Base-by-base conservation (phyloP, 2,113 vertebrate species). In the Gavialis gangeticus region DNA sequence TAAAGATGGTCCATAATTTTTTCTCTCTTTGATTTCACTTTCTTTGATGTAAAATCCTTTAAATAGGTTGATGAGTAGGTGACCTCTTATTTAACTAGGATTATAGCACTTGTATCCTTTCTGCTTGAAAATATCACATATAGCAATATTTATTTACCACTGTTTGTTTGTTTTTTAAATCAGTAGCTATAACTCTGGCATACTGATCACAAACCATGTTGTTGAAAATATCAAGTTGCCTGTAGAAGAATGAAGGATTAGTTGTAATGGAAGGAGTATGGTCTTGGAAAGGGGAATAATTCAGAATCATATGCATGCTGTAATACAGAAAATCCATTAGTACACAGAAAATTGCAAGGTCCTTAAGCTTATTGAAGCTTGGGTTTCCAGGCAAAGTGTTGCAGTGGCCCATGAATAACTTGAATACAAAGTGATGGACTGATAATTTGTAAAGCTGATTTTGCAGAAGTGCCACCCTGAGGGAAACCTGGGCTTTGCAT, bases 21-120 rank as follows among this genome's bases (percentile, higher is more conserved):
- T 94, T 96, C 91, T 81, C 63, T 71, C 60, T 95, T 81, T 88
- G 10, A 75, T 92, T 85, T 87, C 87, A 87, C 15, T 92, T 87
- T 37, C 56, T 84, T 85, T 76, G 55, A 87, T 66, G 18, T 82
- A 82, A 96, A 93, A 5, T 3, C 28, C 10, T 77, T 89, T 84
- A 89, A 89, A 89, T 56, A 71, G 75, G 54, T 15, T 21, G 77
- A 37, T 69, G 64, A 64, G 37, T 55, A 89, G 82, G 67, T 57
- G 95, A 89, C 5, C 27, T 84, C 34, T 66, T 69, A 57, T 71
- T 94, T 90, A 69, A 84, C 37, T 79, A 46, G 73, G 93, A 95
- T 87, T 87, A 84, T 12, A 34, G 30, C 4, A 1, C 73, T 34
- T 88, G 60, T 24, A 88, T 60, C 24, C 69, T 75, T 12, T 91